Evolutionary conservation across 1,140 invertebrate species (phyloP).

Genomic region (Zelostemma sp.): DNA sequence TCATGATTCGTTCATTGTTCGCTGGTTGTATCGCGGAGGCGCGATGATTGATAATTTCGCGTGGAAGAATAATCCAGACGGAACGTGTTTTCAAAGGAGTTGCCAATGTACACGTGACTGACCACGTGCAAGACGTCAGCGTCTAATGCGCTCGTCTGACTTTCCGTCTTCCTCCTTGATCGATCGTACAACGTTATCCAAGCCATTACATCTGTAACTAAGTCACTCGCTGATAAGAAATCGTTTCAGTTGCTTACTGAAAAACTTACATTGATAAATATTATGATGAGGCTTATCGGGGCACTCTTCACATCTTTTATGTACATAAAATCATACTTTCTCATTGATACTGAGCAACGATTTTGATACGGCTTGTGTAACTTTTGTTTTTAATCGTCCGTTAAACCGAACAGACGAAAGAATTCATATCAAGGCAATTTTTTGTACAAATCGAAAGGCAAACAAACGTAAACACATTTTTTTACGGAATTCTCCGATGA

Average conservation of each 20-base stretch:
- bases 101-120: conserved; percentile 31
- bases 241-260: background rate
- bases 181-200: background rate
- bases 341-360: background rate
- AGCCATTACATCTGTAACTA: background rate
- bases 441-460: too few relatives aligned
- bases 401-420: background rate
- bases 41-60: conserved; percentile 15
- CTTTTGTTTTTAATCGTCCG: background rate
- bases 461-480: background rate
- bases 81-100: conserved; percentile 16
- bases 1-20: conserved; percentile 11
- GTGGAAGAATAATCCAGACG: conserved; percentile 34
- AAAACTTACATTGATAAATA: conserved; percentile 7
- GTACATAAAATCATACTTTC: background rate
- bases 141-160: conserved; percentile 8
- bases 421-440: background rate
- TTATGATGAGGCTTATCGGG: background rate
- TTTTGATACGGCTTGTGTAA: conserved; percentile 3
- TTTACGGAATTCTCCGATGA: too few relatives aligned
- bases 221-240: background rate
- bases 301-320: background rate
- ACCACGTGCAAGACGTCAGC: conserved; percentile 35
- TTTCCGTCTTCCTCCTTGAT: conserved; percentile 10
- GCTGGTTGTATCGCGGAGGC: conserved; percentile 3